phyloP scores from a whole-genome alignment of 2,797 vertebrate genomes.

The Arrhamphus sclerolepis region DNA sequence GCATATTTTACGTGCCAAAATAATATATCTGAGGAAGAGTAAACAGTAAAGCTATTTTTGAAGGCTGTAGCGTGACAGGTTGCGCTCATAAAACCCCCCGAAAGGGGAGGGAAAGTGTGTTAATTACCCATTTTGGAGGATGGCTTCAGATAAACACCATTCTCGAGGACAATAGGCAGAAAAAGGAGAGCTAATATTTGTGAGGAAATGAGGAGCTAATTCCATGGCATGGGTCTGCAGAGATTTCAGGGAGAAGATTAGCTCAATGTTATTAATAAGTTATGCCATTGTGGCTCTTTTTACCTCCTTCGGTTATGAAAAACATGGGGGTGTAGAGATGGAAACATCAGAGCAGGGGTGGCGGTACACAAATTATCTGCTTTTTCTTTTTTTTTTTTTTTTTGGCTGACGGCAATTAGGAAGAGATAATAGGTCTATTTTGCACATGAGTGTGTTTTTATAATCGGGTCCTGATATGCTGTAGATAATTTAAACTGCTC shows the following conservation, averaged over 20 bases:
- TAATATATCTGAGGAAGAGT: constrained; percentile 58
- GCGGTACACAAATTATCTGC: constrained; percentile 60
- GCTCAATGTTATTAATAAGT: constrained; percentile 70
- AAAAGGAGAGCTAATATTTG: constrained; percentile 76
- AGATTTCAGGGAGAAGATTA: constrained; percentile 70
- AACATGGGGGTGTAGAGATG: constrained; percentile 63
- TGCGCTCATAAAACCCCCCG: constrained; percentile 59
- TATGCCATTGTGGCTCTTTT: constrained; percentile 65
- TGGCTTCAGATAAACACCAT: constrained; percentile 71
- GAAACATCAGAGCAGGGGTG: constrained; percentile 64
- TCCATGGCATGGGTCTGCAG: constrained; percentile 64
- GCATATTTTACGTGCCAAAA: constrained; percentile 59
- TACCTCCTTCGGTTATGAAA: constrained; percentile 71
- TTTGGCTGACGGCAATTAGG: constrained; percentile 76
- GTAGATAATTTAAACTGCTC: constrained; percentile 78
- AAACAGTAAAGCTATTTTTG: constrained; percentile 68
- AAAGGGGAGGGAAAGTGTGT: constrained; percentile 43
- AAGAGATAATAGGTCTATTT: constrained; percentile 84
- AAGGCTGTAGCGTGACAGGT: constrained; percentile 67
- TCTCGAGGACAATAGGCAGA: constrained; percentile 65
- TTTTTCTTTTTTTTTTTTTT: constrained; percentile 19
- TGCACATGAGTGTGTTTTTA: constrained; percentile 84
- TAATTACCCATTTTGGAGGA: constrained; percentile 72
- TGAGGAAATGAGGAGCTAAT: constrained; percentile 74
- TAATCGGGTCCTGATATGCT: constrained; percentile 80